These are phyloP conservation scores for Macrobrachium nipponense DNA, from an alignment of 1,140 invertebrate genomes.

Conservation along the genomic window DNA sequence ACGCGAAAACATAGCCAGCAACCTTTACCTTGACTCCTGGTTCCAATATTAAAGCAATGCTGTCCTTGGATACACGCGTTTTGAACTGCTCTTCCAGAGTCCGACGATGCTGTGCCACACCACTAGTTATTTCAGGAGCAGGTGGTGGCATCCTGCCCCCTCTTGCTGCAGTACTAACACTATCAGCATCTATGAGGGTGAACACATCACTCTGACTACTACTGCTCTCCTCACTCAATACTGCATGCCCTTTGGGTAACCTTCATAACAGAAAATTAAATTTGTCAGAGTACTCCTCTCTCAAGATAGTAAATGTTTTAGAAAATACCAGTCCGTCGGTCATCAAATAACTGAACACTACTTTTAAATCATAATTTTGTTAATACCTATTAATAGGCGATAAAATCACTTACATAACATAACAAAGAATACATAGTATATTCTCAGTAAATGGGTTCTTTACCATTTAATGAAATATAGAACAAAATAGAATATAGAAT, in stretches of 20 bases:
- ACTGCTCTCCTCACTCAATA: conserved; percentile 35
- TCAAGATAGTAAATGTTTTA: background rate
- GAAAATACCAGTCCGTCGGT: background rate
- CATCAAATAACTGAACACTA: no score
- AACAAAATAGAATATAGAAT: no score
- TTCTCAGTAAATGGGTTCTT: no score
- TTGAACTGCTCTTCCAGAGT: conserved; percentile 59
- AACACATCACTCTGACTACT: conserved; percentile 40
- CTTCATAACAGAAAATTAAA: conserved; percentile 9
- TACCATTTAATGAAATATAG: no score
- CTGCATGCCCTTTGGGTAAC: conserved; percentile 34
- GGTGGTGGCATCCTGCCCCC: conserved; percentile 32
- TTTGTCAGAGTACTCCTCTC: background rate
- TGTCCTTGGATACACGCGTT: conserved; percentile 59
- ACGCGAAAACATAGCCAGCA: no score
- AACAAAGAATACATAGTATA: no score
- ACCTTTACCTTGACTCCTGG: conserved; percentile 70
- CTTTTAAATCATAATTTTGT: no score
- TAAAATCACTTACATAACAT: no score
- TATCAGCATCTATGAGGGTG: conserved; percentile 44
- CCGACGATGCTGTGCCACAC: conserved; percentile 43
- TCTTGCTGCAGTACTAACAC: conserved; percentile 9
- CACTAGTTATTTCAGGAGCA: conserved; percentile 41
- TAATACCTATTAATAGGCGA: no score
- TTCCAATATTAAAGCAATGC: conserved; percentile 71